phyloP scores from a whole-genome alignment of 2,888 invertebrate genomes.

The Papilio gigon region DNA sequence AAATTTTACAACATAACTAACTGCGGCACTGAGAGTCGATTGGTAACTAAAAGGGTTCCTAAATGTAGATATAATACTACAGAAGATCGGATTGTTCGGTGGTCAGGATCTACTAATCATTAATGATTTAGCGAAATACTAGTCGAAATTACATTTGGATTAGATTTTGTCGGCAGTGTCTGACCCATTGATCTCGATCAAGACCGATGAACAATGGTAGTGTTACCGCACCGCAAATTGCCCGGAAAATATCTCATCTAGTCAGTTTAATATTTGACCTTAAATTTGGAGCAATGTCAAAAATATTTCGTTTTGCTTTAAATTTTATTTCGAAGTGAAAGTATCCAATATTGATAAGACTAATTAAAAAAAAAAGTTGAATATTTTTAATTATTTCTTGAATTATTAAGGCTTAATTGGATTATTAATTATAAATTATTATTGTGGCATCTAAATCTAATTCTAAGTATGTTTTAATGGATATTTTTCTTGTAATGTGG shows the following conservation, averaged over 20 bases:
- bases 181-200: conserved; percentile 70
- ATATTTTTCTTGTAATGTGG: background rate
- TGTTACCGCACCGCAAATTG: conserved; percentile 59
- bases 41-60: too few species aligned
- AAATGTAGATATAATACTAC: too few species aligned
- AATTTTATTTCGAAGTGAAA: too few species aligned
- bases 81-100: too few species aligned
- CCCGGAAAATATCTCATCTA: conserved; percentile 59
- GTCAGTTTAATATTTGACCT: conserved; percentile 57
- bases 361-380: too few species aligned
- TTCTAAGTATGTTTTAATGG: background rate
- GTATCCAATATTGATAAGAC: too few species aligned
- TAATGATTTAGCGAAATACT: background rate
- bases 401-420: too few species aligned
- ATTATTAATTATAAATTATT: too few species aligned
- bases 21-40: too few species aligned
- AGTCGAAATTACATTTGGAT: background rate
- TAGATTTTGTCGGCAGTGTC: conserved; percentile 41
- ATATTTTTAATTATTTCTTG: too few species aligned
- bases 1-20: too few species aligned
- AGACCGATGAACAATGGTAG: conserved; percentile 66
- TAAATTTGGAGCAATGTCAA: conserved; percentile 60
- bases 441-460: background rate
- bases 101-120: background rate
- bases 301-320: conserved; percentile 29